phyloP scores from a whole-genome alignment of 2,888 invertebrate species.

The Stenoptilia bipunctidactyla region DNA sequence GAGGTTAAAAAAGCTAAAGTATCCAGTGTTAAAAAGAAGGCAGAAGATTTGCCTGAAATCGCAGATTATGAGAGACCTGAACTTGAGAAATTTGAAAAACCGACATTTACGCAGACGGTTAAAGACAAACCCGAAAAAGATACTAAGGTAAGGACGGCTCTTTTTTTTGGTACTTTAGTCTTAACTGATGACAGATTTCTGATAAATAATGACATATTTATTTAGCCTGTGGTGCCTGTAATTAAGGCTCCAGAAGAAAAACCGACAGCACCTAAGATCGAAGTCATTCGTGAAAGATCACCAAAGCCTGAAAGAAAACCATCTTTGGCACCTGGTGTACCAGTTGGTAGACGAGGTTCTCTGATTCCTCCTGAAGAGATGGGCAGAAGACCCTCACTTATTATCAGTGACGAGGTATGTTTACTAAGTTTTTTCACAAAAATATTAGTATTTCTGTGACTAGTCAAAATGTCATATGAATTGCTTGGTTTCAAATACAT shows the following conservation, averaged over 20 bases:
- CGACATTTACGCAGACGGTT: constrained; percentile 60
- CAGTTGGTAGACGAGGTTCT: constrained; percentile 77
- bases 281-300: constrained; percentile 85
- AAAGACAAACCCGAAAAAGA: constrained; percentile 62
- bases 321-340: constrained; percentile 76
- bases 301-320: constrained; percentile 79
- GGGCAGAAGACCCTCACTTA: constrained; percentile 88
- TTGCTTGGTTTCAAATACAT: no score
- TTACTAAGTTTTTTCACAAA: constrained; percentile 1
- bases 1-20: constrained; percentile 61
- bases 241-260: constrained; percentile 75
- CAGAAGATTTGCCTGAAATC: constrained; percentile 73
- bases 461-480: not conserved
- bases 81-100: constrained; percentile 77
- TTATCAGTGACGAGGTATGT: constrained; percentile 95
- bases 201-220: constrained; percentile 3
- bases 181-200: no score
- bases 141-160: constrained; percentile 26
- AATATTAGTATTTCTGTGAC: not conserved
- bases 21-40: constrained; percentile 62
- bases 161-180: constrained; percentile 1
- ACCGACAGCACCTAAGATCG: constrained; percentile 83
- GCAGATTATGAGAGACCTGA: constrained; percentile 83
- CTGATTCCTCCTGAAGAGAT: constrained; percentile 90
- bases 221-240: constrained; percentile 71